These are phyloP conservation scores for Chrysaora quinquecirrha DNA, from an alignment of 30 jellyfish, hydroid and myxozoan species.

Conservation along the genomic window DNA sequence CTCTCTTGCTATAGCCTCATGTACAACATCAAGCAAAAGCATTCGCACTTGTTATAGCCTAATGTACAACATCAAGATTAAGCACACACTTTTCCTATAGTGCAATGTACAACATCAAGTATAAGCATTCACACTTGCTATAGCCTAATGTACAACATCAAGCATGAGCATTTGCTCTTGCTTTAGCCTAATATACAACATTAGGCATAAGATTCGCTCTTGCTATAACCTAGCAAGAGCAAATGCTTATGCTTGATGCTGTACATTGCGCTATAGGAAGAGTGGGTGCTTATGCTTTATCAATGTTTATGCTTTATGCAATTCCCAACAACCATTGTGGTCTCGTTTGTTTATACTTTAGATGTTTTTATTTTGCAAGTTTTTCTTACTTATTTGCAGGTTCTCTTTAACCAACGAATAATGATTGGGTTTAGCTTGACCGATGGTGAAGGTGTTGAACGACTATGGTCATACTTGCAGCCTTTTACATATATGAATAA, in stretches of 20 bases:
- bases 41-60: too few species aligned
- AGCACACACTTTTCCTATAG: too few species aligned
- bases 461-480: slow-evolving; percentile 47
- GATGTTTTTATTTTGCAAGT: neutral
- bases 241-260: too few species aligned
- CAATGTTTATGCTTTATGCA: neutral
- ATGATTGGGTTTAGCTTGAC: slow-evolving; percentile 30
- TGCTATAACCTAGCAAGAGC: too few species aligned
- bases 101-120: too few species aligned
- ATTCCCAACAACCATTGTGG: neutral
- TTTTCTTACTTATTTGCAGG: neutral
- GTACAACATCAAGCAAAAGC: too few species aligned
- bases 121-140: too few species aligned
- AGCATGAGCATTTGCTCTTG: too few species aligned
- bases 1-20: neutral
- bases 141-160: too few species aligned
- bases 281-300: too few species aligned
- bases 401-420: slow-evolving; percentile 20
- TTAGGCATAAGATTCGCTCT: neutral
- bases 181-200: neutral
- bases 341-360: neutral
- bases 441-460: slow-evolving; percentile 45
- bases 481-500: slow-evolving; percentile 26
- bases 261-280: too few species aligned
- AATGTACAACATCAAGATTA: too few species aligned